phyloP scores from a whole-genome alignment of 2,113 vertebrate genomes.

The Boleophthalmus pectinirostris region DNA sequence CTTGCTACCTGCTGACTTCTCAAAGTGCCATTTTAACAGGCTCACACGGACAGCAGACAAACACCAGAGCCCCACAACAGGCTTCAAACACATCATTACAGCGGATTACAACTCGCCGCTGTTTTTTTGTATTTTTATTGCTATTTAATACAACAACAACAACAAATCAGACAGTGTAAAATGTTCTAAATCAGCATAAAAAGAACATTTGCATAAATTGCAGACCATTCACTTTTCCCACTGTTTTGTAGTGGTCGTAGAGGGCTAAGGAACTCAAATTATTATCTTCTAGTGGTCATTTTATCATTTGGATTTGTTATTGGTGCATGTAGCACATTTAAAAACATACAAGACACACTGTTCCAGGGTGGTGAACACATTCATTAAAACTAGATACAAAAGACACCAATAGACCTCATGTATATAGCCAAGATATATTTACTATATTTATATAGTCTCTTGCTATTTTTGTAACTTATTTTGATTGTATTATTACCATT shows the following conservation, averaged over 20 bases:
- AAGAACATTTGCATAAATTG: background rate
- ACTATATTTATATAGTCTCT: too few relatives aligned
- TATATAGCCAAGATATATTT: too few relatives aligned
- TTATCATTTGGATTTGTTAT: too few relatives aligned
- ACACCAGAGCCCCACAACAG: slow-evolving; percentile 54
- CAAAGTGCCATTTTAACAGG: slow-evolving; percentile 56
- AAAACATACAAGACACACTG: too few relatives aligned
- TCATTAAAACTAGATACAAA: too few relatives aligned
- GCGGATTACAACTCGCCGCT: slow-evolving; percentile 35
- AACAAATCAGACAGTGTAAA: background rate
- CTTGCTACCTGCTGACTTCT: slow-evolving; percentile 68
- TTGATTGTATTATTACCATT: too few relatives aligned
- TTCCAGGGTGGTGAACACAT: too few relatives aligned
- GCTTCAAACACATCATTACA: slow-evolving; percentile 44
- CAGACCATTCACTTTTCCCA: background rate
- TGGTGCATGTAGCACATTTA: too few relatives aligned
- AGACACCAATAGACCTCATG: too few relatives aligned
- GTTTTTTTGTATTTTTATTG: background rate
- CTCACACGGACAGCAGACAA: slow-evolving; percentile 49
- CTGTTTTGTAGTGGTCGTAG: background rate
- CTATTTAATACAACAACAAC: background rate
- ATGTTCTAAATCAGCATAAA: background rate
- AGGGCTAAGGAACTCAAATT: background rate
- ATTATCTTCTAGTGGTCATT: too few relatives aligned
- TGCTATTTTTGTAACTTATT: too few relatives aligned